Conservation (phyloP, 2,113 vertebrate genomes). For the Zosterops borbonicus region DNA sequence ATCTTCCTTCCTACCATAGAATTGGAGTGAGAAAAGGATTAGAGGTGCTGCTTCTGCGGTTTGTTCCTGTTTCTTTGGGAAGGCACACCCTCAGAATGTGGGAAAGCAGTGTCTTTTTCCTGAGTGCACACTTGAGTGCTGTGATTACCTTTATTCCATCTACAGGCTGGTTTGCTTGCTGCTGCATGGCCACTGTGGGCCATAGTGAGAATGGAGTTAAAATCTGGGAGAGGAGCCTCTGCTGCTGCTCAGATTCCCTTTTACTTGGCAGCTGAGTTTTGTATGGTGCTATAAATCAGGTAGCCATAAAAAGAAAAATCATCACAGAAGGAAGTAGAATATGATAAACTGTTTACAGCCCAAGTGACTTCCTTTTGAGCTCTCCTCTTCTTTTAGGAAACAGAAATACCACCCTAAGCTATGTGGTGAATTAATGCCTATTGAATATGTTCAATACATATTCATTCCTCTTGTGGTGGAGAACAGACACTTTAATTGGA, state of each 20-base stretch:
- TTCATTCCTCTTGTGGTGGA: not conserved
- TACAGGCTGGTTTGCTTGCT: slow-evolving; percentile 23
- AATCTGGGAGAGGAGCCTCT: not conserved
- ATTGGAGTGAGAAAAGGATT: slow-evolving; percentile 62
- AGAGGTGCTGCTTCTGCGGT: slow-evolving; percentile 64
- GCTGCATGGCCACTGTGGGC: fast-evolving
- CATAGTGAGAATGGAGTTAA: not conserved
- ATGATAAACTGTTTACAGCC: slow-evolving; percentile 20
- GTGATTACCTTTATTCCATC: slow-evolving; percentile 20
- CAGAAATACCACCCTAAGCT: not conserved
- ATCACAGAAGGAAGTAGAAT: not conserved
- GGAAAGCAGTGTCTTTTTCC: slow-evolving; percentile 50
- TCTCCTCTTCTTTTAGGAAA: not conserved
- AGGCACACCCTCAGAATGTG: slow-evolving; percentile 63
- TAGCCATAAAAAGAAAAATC: not conserved
- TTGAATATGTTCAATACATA: not conserved
- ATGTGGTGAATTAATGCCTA: not conserved
- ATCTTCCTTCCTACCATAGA: slow-evolving; percentile 76
- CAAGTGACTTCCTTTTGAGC: not conserved
- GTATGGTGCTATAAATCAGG: slow-evolving; percentile 22
- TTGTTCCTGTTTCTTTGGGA: slow-evolving; percentile 54
- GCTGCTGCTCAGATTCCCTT: not conserved
- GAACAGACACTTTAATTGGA: not conserved
- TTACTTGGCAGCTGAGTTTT: not conserved
- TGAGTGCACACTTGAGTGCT: slow-evolving; percentile 9